A percentile compares a stretch with the other conserved stretches of the same genome.
phyloP scores from a whole-genome alignment of 2,888 invertebrate genomes.

The Ectobius pallidus region DNA sequence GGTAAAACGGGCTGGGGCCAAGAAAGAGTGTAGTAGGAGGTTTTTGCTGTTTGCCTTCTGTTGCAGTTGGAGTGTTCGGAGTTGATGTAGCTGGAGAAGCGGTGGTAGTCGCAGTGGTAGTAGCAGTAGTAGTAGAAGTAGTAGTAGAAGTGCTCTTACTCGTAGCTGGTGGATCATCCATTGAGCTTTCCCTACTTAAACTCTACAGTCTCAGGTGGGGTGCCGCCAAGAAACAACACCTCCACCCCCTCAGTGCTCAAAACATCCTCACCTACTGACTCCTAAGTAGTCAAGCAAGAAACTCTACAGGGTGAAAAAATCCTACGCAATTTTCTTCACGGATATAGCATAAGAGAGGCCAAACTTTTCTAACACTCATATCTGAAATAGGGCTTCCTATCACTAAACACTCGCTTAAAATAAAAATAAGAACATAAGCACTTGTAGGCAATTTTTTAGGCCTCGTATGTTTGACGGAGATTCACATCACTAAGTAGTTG shows the following conservation, averaged over 20 bases:
- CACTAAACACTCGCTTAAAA: no score
- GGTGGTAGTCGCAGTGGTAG: conserved; percentile 11
- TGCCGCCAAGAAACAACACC: conserved; percentile 12
- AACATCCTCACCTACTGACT: conserved; percentile 20
- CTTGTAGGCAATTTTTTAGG: no score
- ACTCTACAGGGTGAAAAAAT: no score
- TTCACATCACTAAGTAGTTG: no score
- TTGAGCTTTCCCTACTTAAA: conserved; percentile 23
- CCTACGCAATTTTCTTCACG: no score
- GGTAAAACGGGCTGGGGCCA: conserved; percentile 54
- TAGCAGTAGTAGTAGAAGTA: conserved; percentile 10
- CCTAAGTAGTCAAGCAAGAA: no score
- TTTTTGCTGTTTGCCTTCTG: conserved; percentile 16
- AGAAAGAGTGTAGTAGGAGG: conserved; percentile 43
- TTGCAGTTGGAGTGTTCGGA: not conserved
- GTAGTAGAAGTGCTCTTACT: not conserved
- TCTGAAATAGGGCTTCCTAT: no score
- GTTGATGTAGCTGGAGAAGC: not conserved
- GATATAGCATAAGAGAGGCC: no score
- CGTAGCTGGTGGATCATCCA: conserved; percentile 4
- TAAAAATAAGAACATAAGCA: no score
- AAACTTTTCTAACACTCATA: no score
- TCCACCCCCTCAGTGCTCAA: not conserved
- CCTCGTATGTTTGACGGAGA: no score
- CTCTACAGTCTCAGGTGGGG: conserved; percentile 23